Evolutionary conservation across 2,113 vertebrate species (phyloP).

Genomic region (Anoura caudifer): DNA sequence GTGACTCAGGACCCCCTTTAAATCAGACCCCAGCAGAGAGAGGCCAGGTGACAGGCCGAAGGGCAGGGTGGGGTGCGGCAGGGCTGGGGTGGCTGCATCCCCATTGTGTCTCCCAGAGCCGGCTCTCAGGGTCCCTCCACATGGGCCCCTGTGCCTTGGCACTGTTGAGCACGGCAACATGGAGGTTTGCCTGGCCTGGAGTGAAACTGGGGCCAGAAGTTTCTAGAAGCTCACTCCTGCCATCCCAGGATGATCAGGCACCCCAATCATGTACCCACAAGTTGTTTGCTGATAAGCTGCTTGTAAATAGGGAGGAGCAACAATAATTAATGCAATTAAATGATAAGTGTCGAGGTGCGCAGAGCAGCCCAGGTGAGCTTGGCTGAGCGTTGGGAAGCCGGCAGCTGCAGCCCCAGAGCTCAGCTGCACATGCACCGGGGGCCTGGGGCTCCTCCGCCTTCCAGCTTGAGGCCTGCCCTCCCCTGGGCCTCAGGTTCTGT

Average conservation of each 20-base stretch:
- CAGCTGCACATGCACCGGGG: fast-evolving
- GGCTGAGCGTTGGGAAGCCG: neutral
- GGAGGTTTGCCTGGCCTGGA: fast-evolving
- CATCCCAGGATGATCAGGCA: neutral
- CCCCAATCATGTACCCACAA: fast-evolving
- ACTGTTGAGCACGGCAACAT: fast-evolving
- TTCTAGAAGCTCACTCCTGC: neutral
- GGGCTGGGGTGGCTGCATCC: fast-evolving
- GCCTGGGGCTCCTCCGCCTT: fast-evolving
- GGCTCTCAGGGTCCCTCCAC: fast-evolving
- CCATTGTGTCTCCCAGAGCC: fast-evolving
- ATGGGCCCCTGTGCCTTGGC: neutral
- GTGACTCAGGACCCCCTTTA: neutral
- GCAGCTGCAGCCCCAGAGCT: fast-evolving
- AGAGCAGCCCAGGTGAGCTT: neutral
- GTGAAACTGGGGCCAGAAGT: neutral
- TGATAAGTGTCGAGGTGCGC: neutral
- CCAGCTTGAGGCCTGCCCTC: fast-evolving
- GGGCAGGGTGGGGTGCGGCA: no score
- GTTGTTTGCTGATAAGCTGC: neutral
- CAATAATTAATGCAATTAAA: neutral
- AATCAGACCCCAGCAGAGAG: neutral
- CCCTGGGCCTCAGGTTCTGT: fast-evolving
- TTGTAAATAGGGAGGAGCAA: neutral
- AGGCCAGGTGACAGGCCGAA: neutral